Conservation (phyloP, 1,140 invertebrate species). For the Papilio aristodemus region DNA sequence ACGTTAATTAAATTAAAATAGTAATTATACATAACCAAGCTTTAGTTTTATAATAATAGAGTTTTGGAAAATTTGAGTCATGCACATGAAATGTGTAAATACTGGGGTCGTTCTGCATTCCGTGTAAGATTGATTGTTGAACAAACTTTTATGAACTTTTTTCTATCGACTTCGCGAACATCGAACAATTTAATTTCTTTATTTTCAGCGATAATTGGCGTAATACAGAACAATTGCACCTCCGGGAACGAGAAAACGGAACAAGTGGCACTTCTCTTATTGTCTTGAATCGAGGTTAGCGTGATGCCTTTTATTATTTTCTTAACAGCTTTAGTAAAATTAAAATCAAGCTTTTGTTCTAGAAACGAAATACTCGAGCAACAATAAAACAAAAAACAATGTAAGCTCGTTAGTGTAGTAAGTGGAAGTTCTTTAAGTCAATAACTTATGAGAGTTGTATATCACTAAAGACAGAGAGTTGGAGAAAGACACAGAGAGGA, state of each 20-base stretch:
- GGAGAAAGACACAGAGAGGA: too few relatives aligned
- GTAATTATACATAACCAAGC: too few relatives aligned
- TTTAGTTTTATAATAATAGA: too few relatives aligned
- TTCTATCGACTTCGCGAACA: neutral
- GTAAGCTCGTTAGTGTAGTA: too few relatives aligned
- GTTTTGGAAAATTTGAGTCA: too few relatives aligned
- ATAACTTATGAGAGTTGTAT: too few relatives aligned
- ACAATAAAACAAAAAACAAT: too few relatives aligned
- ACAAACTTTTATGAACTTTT: conserved; percentile 1
- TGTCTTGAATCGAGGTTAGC: conserved; percentile 18
- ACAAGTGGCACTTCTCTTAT: conserved; percentile 10
- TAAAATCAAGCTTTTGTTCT: conserved; percentile 8
- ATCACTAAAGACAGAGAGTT: too few relatives aligned
- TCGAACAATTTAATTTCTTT: conserved; percentile 9
- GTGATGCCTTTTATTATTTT: conserved; percentile 14
- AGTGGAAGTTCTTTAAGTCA: too few relatives aligned
- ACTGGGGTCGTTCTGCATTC: neutral
- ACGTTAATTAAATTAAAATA: too few relatives aligned
- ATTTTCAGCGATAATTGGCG: conserved; percentile 19
- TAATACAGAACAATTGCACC: conserved; percentile 18
- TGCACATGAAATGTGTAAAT: too few relatives aligned
- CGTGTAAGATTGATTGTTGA: neutral
- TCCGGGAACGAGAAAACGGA: conserved; percentile 15
- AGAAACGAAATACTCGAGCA: neutral
- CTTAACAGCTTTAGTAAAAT: neutral